Percentiles rank a stretch among this genome's conserved stretches.
Evolutionary conservation across 2,888 invertebrate genomes (phyloP).

Genomic region (Acanthosepion pharaonis): DNA sequence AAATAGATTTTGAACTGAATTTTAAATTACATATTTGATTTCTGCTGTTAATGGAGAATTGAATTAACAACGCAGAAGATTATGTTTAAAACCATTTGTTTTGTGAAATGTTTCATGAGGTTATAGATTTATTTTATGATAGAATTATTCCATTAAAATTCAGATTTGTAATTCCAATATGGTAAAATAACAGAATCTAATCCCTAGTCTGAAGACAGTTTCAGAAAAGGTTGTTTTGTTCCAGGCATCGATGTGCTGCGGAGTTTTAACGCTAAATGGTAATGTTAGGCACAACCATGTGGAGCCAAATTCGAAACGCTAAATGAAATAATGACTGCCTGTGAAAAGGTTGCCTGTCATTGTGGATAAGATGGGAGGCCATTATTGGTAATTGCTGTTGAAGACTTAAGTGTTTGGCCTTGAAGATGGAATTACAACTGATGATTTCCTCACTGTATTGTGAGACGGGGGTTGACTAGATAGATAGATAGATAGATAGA

Average conservation of each 20-base stretch:
- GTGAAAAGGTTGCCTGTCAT: background rate
- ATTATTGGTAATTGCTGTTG: background rate
- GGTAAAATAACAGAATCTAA: background rate
- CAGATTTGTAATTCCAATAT: background rate
- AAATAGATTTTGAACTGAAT: too few relatives aligned
- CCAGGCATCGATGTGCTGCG: background rate
- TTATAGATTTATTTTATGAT: background rate
- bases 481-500: background rate
- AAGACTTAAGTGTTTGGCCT: background rate
- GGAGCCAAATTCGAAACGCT: background rate
- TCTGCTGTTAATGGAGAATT: too few relatives aligned
- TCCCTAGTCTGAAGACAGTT: background rate
- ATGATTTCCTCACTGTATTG: background rate
- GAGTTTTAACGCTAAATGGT: background rate
- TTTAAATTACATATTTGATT: too few relatives aligned
- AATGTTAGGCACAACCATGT: background rate
- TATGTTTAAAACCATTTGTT: too few relatives aligned
- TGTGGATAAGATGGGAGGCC: background rate
- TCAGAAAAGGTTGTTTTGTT: background rate
- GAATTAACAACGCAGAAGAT: too few relatives aligned
- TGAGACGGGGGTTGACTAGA: background rate
- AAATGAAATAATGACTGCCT: constrained; percentile 33
- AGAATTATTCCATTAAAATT: background rate
- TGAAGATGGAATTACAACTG: background rate
- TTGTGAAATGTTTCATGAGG: too few relatives aligned